A percentile compares a stretch with the other conserved stretches of the same genome.
phyloP scores from a whole-genome alignment of 1,140 invertebrate species.

The Eupristina koningsbergeri region DNA sequence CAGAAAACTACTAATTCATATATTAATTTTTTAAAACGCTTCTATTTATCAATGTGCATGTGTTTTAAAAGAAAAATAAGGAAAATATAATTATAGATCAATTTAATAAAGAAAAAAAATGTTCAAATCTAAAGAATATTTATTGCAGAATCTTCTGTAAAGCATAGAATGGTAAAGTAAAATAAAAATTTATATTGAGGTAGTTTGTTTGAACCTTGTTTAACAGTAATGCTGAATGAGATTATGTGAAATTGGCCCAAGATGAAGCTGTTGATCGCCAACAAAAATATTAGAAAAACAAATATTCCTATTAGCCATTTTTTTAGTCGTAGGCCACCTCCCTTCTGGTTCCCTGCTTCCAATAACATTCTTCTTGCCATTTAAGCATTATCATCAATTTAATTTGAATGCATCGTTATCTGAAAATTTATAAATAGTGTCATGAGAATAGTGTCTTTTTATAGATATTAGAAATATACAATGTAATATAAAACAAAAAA shows the following conservation, averaged over 20 bases:
- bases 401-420: not conserved
- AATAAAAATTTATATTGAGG: too few species aligned
- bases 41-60: too few species aligned
- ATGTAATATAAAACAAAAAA: not conserved
- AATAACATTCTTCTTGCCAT: slow-evolving; percentile 55
- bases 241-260: slow-evolving; percentile 61
- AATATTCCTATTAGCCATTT: slow-evolving; percentile 65
- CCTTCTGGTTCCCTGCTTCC: slow-evolving; percentile 47
- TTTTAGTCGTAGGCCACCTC: slow-evolving; percentile 56
- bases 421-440: not conserved
- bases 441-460: not conserved
- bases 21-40: too few species aligned
- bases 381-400: slow-evolving; percentile 41
- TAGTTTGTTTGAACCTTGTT: slow-evolving; percentile 55
- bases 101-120: too few species aligned
- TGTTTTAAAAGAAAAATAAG: too few species aligned
- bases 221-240: slow-evolving; percentile 53
- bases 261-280: slow-evolving; percentile 66
- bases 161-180: too few species aligned
- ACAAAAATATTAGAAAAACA: slow-evolving; percentile 59
- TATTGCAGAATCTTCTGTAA: too few species aligned
- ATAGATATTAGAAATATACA: not conserved
- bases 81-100: too few species aligned
- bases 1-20: too few species aligned
- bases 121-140: too few species aligned